phyloP scores from a whole-genome alignment of 30 jellyfish, hydroid and myxozoan species.

The Aurelia aurita complex sp. Pacific region DNA sequence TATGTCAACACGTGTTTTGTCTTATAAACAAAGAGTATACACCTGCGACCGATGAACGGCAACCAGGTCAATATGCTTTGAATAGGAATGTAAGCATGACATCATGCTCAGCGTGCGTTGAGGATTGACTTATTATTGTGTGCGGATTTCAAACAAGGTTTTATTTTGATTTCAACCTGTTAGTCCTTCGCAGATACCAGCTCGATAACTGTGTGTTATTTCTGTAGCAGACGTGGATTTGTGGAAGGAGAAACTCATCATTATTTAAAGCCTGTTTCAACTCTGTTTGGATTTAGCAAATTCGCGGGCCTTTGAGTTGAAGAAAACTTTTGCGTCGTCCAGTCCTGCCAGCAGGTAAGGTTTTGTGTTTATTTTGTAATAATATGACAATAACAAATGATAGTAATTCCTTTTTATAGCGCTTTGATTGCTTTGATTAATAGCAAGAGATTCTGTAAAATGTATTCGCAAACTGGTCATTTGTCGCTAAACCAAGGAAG shows the following conservation, averaged over 20 bases:
- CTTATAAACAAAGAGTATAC: slow-evolving; percentile 18
- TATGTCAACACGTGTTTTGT: slow-evolving; percentile 1
- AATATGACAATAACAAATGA: too few species aligned
- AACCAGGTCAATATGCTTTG: background rate
- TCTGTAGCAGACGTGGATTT: too few species aligned
- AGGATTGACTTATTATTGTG: background rate
- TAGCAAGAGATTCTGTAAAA: too few species aligned
- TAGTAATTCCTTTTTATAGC: too few species aligned
- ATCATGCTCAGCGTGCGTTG: slow-evolving; percentile 7
- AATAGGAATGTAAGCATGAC: background rate
- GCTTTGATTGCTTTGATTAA: too few species aligned
- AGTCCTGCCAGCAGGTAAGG: background rate
- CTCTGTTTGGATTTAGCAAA: too few species aligned
- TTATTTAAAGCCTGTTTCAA: too few species aligned
- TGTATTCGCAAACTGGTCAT: too few species aligned
- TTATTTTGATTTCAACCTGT: background rate
- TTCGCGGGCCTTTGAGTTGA: too few species aligned
- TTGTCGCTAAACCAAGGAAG: too few species aligned
- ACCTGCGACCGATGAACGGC: slow-evolving; percentile 32
- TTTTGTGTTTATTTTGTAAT: background rate
- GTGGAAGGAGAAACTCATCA: too few species aligned
- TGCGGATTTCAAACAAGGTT: slow-evolving; percentile 2
- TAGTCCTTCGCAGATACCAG: background rate
- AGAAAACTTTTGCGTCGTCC: too few species aligned
- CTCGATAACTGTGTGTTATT: background rate